Percentiles rank a stretch among this genome's conserved stretches.
Conservation (phyloP, 1,140 invertebrate genomes). For the Bombus vancouverensis region DNA sequence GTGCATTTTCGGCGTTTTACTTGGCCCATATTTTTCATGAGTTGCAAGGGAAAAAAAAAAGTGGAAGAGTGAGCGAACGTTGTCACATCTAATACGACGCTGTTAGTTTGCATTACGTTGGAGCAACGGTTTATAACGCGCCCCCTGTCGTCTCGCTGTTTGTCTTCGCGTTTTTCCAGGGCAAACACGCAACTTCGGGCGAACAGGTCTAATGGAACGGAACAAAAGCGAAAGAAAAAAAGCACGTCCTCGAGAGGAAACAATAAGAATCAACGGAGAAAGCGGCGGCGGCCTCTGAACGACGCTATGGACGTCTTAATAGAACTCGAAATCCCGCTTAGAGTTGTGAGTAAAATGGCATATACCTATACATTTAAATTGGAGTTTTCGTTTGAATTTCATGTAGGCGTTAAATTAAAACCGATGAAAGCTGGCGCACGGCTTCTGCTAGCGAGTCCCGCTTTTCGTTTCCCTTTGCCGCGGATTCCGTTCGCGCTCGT, state of each 20-base stretch:
- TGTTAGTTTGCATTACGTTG: slow-evolving; percentile 37
- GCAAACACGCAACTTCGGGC: not conserved
- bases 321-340: slow-evolving; percentile 11
- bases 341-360: slow-evolving; percentile 13
- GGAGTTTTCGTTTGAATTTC: slow-evolving; percentile 41
- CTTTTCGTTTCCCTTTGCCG: slow-evolving; percentile 13
- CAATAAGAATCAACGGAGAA: no score
- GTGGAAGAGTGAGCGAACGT: not conserved
- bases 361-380: slow-evolving; percentile 31
- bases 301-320: slow-evolving; percentile 13
- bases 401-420: slow-evolving; percentile 39
- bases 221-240: not conserved
- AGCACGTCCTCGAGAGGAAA: no score
- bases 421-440: slow-evolving; percentile 33
- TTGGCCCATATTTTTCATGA: slow-evolving; percentile 18
- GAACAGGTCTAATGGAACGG: not conserved
- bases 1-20: slow-evolving; percentile 15
- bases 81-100: slow-evolving; percentile 2
- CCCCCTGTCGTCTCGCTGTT: not conserved
- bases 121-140: slow-evolving; percentile 21
- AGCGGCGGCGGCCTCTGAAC: not conserved
- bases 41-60: not conserved
- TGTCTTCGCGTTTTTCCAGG: not conserved
- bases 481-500: not conserved
- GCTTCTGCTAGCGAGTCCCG: not conserved